Conservation (phyloP, 2,113 vertebrate genomes). For the Xiphophorus hellerii region DNA sequence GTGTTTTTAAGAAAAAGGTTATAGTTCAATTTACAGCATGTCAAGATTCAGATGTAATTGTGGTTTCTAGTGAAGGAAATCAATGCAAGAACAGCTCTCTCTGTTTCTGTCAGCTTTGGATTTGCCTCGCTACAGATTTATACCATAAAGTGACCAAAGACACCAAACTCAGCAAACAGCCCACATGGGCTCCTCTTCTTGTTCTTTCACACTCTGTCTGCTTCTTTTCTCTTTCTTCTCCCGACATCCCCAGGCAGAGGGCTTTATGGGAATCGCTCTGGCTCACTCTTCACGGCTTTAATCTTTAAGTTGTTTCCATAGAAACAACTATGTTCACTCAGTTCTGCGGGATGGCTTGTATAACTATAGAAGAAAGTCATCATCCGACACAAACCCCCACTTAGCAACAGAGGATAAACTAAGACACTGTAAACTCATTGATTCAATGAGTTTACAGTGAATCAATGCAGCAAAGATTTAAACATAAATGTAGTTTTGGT, state of each 20-base stretch:
- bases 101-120: slow-evolving; percentile 36
- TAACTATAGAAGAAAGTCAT: slow-evolving; percentile 57
- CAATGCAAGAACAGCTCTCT: background rate
- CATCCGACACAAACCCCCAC: slow-evolving; percentile 27
- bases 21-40: background rate
- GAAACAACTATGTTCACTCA: slow-evolving; percentile 74
- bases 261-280: slow-evolving; percentile 74
- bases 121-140: slow-evolving; percentile 54
- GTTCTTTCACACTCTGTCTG: slow-evolving; percentile 42
- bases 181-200: slow-evolving; percentile 11
- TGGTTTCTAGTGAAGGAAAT: background rate
- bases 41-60: background rate
- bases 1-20: background rate
- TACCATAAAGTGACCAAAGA: slow-evolving; percentile 45
- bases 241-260: slow-evolving; percentile 73
- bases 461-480: slow-evolving; percentile 3
- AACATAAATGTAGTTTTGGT: slow-evolving; percentile 31
- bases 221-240: slow-evolving; percentile 44
- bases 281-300: slow-evolving; percentile 74
- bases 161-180: slow-evolving; percentile 27
- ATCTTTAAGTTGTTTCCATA: slow-evolving; percentile 86
- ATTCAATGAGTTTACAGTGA: slow-evolving; percentile 17
- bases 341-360: slow-evolving; percentile 54
- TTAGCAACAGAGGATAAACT: slow-evolving; percentile 31
- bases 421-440: slow-evolving; percentile 42